phyloP scores from a whole-genome alignment of 2,113 vertebrate genomes.

The Ploceus nigricollis region DNA sequence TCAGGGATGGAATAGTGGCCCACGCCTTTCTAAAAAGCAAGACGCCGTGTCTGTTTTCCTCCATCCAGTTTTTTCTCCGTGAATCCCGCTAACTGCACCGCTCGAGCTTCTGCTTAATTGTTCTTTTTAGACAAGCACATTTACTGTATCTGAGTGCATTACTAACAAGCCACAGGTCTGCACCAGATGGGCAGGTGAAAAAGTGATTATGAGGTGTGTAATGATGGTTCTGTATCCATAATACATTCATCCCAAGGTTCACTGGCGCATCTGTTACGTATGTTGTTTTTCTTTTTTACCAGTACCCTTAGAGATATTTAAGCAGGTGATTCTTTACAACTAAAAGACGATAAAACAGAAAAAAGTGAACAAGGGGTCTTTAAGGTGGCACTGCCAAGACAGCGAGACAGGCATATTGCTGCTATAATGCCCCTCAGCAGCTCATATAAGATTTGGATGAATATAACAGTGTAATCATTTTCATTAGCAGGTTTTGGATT shows the following conservation, averaged over 20 bases:
- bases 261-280: slow-evolving; percentile 64
- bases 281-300: slow-evolving; percentile 59
- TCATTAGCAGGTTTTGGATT: slow-evolving; percentile 57
- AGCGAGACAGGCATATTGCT: neutral
- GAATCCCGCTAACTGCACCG: neutral
- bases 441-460: slow-evolving; percentile 65
- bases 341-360: slow-evolving; percentile 52
- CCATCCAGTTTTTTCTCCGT: accelerated
- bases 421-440: slow-evolving; percentile 39
- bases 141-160: slow-evolving; percentile 1
- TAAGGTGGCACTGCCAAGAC: slow-evolving; percentile 48
- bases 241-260: slow-evolving; percentile 72
- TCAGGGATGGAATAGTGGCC: neutral
- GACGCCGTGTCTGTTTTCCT: neutral
- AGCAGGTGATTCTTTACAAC: slow-evolving; percentile 55
- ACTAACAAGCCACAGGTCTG: slow-evolving; percentile 72
- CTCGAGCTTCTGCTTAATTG: slow-evolving; percentile 37
- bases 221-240: slow-evolving; percentile 58
- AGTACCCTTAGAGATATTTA: slow-evolving; percentile 56
- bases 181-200: slow-evolving; percentile 80
- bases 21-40: neutral
- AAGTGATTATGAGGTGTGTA: slow-evolving; percentile 76
- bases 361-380: slow-evolving; percentile 64
- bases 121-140: slow-evolving; percentile 57
- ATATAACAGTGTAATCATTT: slow-evolving; percentile 65